phyloP scores from a whole-genome alignment of 2,888 invertebrate genomes.

The Poecilobothrus nobilitatus region DNA sequence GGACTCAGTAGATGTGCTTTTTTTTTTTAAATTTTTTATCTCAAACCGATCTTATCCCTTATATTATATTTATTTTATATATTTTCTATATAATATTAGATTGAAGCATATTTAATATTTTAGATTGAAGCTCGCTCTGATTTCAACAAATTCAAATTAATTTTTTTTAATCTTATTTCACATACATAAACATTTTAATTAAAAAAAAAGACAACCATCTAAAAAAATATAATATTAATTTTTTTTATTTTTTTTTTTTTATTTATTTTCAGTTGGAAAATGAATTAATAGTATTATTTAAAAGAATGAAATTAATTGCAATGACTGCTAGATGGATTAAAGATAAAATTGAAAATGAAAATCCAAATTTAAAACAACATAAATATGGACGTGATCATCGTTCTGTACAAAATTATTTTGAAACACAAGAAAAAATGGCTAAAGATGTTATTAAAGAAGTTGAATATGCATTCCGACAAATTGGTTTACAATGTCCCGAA shows the following conservation, averaged over 20 bases:
- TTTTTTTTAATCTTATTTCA: no score
- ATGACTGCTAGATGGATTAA: background rate
- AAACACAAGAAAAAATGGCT: background rate
- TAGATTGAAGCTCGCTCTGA: no score
- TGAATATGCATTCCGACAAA: background rate
- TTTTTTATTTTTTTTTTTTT: background rate
- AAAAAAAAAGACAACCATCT: no score
- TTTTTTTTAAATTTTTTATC: no score
- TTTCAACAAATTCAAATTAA: no score
- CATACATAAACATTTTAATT: no score
- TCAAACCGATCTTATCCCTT: no score
- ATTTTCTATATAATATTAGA: no score
- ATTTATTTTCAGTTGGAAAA: conserved; percentile 1
- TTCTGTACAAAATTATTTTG: background rate
- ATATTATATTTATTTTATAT: no score
- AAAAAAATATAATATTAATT: no score
- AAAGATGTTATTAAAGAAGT: background rate
- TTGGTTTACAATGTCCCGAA: background rate
- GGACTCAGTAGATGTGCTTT: no score
- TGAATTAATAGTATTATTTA: background rate
- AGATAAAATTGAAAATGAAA: background rate
- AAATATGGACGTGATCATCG: background rate
- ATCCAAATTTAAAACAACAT: background rate
- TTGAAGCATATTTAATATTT: no score
- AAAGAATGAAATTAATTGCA: background rate